Base-by-base conservation (phyloP, 2,888 invertebrate genomes). In the Rhimphoctona megacephalus region DNA sequence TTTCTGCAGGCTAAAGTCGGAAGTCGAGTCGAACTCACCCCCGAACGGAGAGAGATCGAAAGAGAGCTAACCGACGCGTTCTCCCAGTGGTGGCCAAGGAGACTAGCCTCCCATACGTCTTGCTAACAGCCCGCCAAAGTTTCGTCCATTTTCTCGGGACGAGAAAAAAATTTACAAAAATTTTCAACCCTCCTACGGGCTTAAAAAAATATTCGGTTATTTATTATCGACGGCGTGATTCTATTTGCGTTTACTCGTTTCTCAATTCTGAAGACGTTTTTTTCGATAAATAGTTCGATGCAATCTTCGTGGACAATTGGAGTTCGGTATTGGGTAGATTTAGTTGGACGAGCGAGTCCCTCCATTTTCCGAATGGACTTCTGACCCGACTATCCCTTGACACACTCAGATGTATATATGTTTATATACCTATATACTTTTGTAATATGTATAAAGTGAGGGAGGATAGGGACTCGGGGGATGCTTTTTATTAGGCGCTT, bases 361-460 rank as follows among this genome's bases (percentile, higher is more conserved):
- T 94, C 94, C 93, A 94, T 94, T 94, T 94, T 93, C 93, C 94
- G 93, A 94, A 94, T 94, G 94, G 94, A 94, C 94, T 94, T 94
- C 93, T 94, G 94, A 94, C 94, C 94, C 94, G 91, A 90, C 93
- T 91, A 92, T 92, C 91, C 92, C 89, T 91, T 88, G 91, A 89
- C 90, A 90, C 82, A 84, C 85, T 66, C 57, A 89, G 90, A 57
- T 66, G 36, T 22, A 33, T 70, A 82, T 61, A 73, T 22, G 22
- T 52, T 3, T 33, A 49, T 25, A 25, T 76, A n/a, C 33, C 46
- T 81, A 73, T 39, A 81, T 67, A 84, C 83, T 43, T 85, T 30
- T 17, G 30, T 61, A 30, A 30, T 30, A 61, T 61, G 30, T 61
- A 61, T 61, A 30, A 61, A 61, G 30, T 17, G 30, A 61, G 64